Percentiles rank a stretch among this genome's conserved stretches.
phyloP scores from a whole-genome alignment of 2,888 invertebrate genomes.

The Drosophila ezoana region DNA sequence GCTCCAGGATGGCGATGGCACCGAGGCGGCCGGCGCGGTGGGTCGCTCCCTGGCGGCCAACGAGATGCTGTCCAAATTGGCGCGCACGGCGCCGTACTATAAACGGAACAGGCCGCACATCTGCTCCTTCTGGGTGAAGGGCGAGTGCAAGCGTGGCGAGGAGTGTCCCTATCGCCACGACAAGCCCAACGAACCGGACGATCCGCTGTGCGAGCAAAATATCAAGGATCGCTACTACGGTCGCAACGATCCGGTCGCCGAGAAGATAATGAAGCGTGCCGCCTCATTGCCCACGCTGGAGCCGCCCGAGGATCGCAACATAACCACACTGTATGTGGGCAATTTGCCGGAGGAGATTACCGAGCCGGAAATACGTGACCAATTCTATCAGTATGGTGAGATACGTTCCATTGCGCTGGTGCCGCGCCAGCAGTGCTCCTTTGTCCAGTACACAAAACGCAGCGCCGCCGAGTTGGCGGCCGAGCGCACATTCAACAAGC shows the following conservation, averaged over 20 bases:
- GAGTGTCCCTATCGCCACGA: constrained; percentile 97
- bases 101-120: constrained; percentile 96
- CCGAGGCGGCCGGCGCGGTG: constrained; percentile 87
- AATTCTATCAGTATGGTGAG: constrained; percentile 99
- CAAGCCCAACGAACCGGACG: constrained; percentile 97
- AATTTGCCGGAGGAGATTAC: constrained; percentile 95
- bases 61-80: constrained; percentile 93
- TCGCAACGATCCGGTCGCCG: constrained; percentile 96
- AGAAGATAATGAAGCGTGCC: constrained; percentile 94
- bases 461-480: constrained; percentile 96
- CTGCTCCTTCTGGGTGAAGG: constrained; percentile 98
- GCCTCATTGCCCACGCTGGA: constrained; percentile 97
- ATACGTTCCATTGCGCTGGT: constrained; percentile 97
- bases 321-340: constrained; percentile 99
- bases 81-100: constrained; percentile 95
- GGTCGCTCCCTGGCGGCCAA: constrained; percentile 90
- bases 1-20: constrained; percentile 86
- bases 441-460: constrained; percentile 97
- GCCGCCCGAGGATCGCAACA: constrained; percentile 97
- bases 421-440: constrained; percentile 97
- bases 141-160: constrained; percentile 96
- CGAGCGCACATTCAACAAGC: constrained; percentile 97
- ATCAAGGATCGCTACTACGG: constrained; percentile 96
- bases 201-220: constrained; percentile 96
- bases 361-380: constrained; percentile 96